Evolutionary conservation across 2,888 invertebrate species (phyloP).

Genomic region (Apamea sordens): DNA sequence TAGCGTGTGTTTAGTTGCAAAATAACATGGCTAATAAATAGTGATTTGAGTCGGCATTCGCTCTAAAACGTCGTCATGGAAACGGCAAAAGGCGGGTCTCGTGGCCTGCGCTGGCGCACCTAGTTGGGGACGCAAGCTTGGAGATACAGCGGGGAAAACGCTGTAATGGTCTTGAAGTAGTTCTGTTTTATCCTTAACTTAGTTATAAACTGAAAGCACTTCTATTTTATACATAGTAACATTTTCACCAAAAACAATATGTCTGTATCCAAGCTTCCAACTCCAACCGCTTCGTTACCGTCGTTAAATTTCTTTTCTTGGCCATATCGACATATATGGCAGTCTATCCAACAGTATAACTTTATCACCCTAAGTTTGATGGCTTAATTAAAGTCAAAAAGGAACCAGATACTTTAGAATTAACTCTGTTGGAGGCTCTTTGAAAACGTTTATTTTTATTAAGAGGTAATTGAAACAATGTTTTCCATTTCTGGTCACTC

Average conservation of each 20-base stretch:
- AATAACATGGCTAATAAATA: conserved; percentile 83
- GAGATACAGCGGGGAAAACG: conserved; percentile 19
- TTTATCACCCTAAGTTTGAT: not conserved
- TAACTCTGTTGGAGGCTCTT: not conserved
- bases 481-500: too few species aligned
- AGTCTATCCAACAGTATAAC: not conserved
- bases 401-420: not conserved
- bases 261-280: not conserved
- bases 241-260: not conserved
- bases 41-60: conserved; percentile 82
- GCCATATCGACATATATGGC: not conserved
- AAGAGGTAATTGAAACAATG: not conserved
- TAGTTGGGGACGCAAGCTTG: conserved; percentile 37
- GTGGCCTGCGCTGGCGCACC: conserved; percentile 74
- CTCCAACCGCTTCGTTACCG: not conserved
- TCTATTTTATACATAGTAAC: not conserved
- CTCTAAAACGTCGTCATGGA: conserved; percentile 76
- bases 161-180: not conserved
- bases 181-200: not conserved
- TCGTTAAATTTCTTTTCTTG: not conserved
- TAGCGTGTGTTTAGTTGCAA: conserved; percentile 72
- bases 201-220: not conserved
- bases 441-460: not conserved
- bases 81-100: conserved; percentile 81
- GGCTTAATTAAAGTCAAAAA: not conserved